These are phyloP conservation scores for Euclidia mi DNA, from an alignment of 2,888 invertebrate genomes.

Conservation along the genomic window DNA sequence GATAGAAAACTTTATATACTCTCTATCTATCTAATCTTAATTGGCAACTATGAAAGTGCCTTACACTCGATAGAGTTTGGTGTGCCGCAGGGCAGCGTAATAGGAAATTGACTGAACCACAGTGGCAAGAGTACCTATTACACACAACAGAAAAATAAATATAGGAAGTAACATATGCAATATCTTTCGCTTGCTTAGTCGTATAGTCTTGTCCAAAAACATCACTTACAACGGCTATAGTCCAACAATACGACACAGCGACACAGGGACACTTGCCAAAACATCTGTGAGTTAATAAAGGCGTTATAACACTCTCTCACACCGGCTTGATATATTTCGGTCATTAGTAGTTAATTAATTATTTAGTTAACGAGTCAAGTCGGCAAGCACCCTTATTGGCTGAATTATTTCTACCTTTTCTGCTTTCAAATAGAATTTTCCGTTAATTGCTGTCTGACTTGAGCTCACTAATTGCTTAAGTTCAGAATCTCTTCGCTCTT, in stretches of 20 bases:
- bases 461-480: constrained; percentile 89
- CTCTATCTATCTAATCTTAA: no score
- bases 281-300: constrained; percentile 19
- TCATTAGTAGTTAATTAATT: constrained; percentile 87
- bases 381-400: constrained; percentile 78
- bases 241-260: constrained; percentile 6
- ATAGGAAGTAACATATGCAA: no score
- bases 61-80: no score
- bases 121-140: no score
- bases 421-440: constrained; percentile 85
- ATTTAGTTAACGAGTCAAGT: constrained; percentile 84
- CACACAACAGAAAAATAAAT: no score
- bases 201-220: no score
- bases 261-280: constrained; percentile 7
- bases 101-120: no score
- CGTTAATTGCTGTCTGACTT: constrained; percentile 89
- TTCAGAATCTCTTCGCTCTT: constrained; percentile 86
- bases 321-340: constrained; percentile 74
- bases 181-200: no score
- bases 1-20: no score
- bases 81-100: no score
- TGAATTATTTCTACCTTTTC: constrained; percentile 88
- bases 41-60: no score
- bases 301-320: constrained; percentile 47
- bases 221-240: constrained; percentile 7